These are phyloP conservation scores for Scopus umbretta DNA, from an alignment of 2,113 vertebrate species.

Conservation along the genomic window DNA sequence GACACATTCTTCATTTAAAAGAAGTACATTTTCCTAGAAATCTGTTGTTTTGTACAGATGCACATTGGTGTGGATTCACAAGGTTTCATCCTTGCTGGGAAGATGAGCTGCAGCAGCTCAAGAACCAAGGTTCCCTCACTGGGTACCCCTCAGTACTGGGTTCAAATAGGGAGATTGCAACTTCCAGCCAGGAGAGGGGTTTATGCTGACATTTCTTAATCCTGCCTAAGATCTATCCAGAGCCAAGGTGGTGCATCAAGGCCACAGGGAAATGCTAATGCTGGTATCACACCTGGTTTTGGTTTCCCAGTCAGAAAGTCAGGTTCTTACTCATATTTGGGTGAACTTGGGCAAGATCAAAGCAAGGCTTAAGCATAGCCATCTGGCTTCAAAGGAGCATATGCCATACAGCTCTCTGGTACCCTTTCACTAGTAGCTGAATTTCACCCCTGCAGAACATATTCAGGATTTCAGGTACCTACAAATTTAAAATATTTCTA, in stretches of 20 bases:
- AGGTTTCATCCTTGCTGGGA: background rate
- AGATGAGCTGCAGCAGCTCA: background rate
- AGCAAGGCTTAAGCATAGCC: background rate
- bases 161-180: background rate
- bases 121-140: background rate
- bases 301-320: background rate
- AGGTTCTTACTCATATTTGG: background rate
- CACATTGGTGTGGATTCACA: background rate
- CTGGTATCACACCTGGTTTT: background rate
- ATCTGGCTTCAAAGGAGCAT: background rate
- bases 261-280: background rate
- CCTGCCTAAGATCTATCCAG: background rate
- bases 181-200: background rate
- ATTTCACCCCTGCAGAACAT: background rate
- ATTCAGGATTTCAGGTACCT: background rate
- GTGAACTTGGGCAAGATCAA: background rate
- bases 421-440: background rate
- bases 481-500: background rate
- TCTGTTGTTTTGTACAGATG: background rate
- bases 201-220: background rate
- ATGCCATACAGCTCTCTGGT: background rate
- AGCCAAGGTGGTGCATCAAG: background rate
- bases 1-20: background rate
- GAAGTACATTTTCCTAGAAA: slow-evolving; percentile 38
- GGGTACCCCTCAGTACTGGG: background rate